Base-by-base conservation (phyloP, 1,140 invertebrate genomes). In the Odontomachus brunneus region DNA sequence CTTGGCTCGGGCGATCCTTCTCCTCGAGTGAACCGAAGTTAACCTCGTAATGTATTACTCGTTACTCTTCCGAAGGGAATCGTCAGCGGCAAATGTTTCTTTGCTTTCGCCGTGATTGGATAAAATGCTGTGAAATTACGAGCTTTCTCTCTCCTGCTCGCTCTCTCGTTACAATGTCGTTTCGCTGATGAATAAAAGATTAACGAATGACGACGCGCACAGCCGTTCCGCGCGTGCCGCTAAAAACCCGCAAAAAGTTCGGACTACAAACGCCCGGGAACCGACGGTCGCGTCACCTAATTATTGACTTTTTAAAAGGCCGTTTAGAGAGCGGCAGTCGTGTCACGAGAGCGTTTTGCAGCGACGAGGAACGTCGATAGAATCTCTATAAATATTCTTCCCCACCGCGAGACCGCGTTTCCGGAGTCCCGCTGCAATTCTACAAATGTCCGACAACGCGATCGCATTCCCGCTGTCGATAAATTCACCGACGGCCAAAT, bases 391-490 rank as follows among this genome's bases (percentile, higher is more conserved):
- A 19, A n/a, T 14, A 22, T 74, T 19, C 3, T 17, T n/a, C 1
- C 59, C 24, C 38, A 24, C 38, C 38, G 44, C 33, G 7, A 74
- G 44, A 33, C 29, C 29, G 29, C 29, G 29, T 44, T 14, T 62
- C 26, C 38, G 2, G 19, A 51, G 22, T 4, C 38, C 17, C 17
- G 24, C 12, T 44, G 49, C 55, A 55, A 44, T 55, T 78, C 22
- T 29, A 69, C 51, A 24, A 53, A 80, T 59, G 33, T 78, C 22
- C 33, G 63, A 66, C 24, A 48, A 57, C 19, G 51, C 65, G 33
- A 71, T 80, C n/a, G 55, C 14, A 82, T 81, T 60, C 17, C 19
- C 26, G 19, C 24, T 44, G 14, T 44, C 59, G 78, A 62, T 62
- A 60, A 38, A 71, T 62, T 62, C 49, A 53, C 57, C 78, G 19